Evolutionary conservation across 2,797 vertebrate genomes (phyloP).

Genomic region (Sciurus carolinensis): DNA sequence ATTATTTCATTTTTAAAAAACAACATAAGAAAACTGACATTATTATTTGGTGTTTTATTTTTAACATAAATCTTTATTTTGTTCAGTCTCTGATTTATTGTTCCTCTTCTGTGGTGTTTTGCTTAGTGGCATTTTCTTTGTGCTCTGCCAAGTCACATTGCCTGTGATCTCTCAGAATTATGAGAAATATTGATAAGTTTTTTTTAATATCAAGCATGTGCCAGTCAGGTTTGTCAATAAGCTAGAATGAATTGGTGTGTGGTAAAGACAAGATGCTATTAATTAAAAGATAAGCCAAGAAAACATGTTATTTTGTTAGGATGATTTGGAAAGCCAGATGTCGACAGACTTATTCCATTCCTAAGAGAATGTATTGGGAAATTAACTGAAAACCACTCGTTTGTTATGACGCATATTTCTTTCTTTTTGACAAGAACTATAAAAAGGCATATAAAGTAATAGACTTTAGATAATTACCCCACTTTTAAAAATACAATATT

Average conservation of each 20-base stretch:
- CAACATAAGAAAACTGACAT: neutral
- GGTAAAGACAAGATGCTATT: constrained; percentile 65
- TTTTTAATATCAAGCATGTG: constrained; percentile 64
- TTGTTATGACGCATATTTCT: constrained; percentile 65
- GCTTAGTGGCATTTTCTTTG: constrained; percentile 38
- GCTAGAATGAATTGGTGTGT: constrained; percentile 65
- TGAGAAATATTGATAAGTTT: constrained; percentile 54
- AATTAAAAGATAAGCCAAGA: constrained; percentile 79
- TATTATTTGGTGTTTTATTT: constrained; percentile 32
- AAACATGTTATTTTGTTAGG: constrained; percentile 72
- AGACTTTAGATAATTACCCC: constrained; percentile 32
- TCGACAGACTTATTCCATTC: constrained; percentile 53
- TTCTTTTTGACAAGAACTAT: constrained; percentile 48
- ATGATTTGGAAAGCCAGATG: constrained; percentile 78
- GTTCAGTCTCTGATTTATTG: neutral
- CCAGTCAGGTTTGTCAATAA: constrained; percentile 65
- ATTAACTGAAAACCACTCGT: constrained; percentile 51
- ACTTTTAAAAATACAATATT: constrained; percentile 29
- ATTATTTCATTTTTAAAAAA: neutral
- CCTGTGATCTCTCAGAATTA: constrained; percentile 41
- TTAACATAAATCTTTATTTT: constrained; percentile 40
- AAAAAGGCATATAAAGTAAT: constrained; percentile 36
- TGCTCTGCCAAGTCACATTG: neutral
- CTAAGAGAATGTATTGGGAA: constrained; percentile 63
- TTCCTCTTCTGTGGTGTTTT: neutral